Evolutionary conservation across 2,888 invertebrate genomes (phyloP).

Genomic region (Hydraecia micacea): DNA sequence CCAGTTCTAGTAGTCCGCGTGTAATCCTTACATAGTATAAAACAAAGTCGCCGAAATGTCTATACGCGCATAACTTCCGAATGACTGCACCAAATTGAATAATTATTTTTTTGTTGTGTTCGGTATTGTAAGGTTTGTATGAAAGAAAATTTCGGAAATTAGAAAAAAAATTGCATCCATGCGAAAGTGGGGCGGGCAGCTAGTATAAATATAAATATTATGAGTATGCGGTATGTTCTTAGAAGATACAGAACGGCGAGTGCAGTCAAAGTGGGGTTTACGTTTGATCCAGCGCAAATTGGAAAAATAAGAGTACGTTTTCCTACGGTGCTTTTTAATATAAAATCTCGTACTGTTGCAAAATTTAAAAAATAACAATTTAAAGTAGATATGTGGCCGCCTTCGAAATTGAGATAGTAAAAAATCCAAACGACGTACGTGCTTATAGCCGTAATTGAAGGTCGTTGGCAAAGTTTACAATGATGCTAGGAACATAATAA

Average conservation of each 20-base stretch:
- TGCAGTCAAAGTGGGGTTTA: conserved; percentile 70
- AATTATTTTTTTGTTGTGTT: too few species aligned
- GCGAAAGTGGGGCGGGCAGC: too few species aligned
- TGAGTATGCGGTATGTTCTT: conserved; percentile 29
- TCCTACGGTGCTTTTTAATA: conserved; percentile 55
- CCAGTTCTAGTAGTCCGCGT: background rate
- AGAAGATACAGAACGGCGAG: conserved; percentile 51
- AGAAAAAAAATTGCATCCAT: too few species aligned
- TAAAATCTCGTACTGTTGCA: conserved; percentile 49
- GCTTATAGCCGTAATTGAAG: conserved; percentile 72
- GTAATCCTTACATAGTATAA: background rate
- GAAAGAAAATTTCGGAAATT: too few species aligned
- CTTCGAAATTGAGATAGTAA: conserved; percentile 49
- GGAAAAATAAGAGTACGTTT: conserved; percentile 71
- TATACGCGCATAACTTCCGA: too few species aligned
- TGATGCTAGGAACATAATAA: conserved; percentile 84
- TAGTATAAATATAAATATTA: conserved; percentile 30
- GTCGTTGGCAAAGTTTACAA: conserved; percentile 80
- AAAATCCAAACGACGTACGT: conserved; percentile 62
- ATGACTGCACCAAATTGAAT: too few species aligned
- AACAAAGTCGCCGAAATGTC: too few species aligned
- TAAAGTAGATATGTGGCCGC: conserved; percentile 12
- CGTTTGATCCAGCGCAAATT: conserved; percentile 77
- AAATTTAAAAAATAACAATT: conserved; percentile 44
- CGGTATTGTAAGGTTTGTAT: too few species aligned